Evolutionary conservation across 1,140 invertebrate species (phyloP).

Genomic region (Ruditapes philippinarum): DNA sequence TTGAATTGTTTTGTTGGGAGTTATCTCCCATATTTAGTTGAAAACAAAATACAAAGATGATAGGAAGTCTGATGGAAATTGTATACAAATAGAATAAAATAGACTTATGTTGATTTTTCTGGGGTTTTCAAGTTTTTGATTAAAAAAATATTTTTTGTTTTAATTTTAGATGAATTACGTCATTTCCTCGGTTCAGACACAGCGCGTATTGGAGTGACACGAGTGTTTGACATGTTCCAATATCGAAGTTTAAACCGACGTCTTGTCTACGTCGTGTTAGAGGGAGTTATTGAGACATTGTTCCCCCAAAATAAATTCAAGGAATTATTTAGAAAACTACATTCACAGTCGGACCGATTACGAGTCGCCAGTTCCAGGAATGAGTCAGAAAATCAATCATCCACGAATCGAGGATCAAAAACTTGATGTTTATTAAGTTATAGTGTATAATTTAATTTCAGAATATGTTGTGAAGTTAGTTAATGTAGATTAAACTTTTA

Average conservation of each 20-base stretch:
- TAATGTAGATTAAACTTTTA: neutral
- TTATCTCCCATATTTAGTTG: neutral
- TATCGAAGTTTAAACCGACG: slow-evolving; percentile 93
- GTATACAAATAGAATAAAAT: no score
- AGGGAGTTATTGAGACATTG: slow-evolving; percentile 92
- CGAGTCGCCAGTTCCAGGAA: neutral
- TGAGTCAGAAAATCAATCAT: neutral
- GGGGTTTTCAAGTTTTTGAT: slow-evolving; percentile 6
- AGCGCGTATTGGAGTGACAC: slow-evolving; percentile 93
- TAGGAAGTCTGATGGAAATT: no score
- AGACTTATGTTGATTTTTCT: neutral
- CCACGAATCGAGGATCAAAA: neutral
- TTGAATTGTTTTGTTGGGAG: no score
- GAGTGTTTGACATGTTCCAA: slow-evolving; percentile 96
- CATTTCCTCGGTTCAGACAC: slow-evolving; percentile 97
- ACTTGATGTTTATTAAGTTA: neutral
- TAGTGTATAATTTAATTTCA: neutral
- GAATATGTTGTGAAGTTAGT: neutral
- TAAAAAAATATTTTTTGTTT: neutral
- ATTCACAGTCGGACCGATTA: slow-evolving; percentile 88
- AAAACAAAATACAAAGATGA: neutral
- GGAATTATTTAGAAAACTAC: slow-evolving; percentile 90
- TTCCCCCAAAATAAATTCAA: slow-evolving; percentile 92
- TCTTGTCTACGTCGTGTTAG: slow-evolving; percentile 94
- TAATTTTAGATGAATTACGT: slow-evolving; percentile 93